These are phyloP conservation scores for Astropecten irregularis DNA, from an alignment of 53 echinoderm and acorn worm species.

Conservation along the genomic window DNA sequence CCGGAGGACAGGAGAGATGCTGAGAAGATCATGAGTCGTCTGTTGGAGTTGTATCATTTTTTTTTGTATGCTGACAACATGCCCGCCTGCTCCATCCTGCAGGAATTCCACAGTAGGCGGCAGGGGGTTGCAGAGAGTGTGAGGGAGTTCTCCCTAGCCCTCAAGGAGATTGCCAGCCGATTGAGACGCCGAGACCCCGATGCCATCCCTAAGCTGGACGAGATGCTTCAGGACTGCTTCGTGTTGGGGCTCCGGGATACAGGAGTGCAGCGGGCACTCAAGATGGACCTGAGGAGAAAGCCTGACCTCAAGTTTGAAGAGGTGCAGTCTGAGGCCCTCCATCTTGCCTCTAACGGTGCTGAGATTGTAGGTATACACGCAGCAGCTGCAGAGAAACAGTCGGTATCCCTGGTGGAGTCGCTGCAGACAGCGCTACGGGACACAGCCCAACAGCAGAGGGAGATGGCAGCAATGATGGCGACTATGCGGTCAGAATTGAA, in stretches of 20 bases:
- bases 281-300: not conserved
- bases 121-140: slow-evolving; percentile 5
- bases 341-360: not conserved
- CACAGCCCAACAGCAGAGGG: not conserved
- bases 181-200: slow-evolving; percentile 2
- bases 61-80: slow-evolving; percentile 4
- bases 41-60: not conserved
- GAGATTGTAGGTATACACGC: too few relatives aligned
- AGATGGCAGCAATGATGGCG: slow-evolving; percentile 18
- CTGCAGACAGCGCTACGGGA: not conserved
- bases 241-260: not conserved
- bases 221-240: not conserved
- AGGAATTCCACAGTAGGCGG: slow-evolving; percentile 17
- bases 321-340: not conserved
- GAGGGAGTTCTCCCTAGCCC: slow-evolving; percentile 8
- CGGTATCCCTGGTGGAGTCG: not conserved
- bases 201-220: not conserved
- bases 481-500: not conserved
- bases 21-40: not conserved
- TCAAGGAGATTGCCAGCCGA: slow-evolving; percentile 10
- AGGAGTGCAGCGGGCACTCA: not conserved
- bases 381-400: too few relatives aligned
- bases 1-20: not conserved
- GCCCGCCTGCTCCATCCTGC: not conserved
- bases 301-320: not conserved